These are phyloP conservation scores for Bos indicus DNA, from an alignment of 2,113 vertebrate genomes.

Conservation along the genomic window DNA sequence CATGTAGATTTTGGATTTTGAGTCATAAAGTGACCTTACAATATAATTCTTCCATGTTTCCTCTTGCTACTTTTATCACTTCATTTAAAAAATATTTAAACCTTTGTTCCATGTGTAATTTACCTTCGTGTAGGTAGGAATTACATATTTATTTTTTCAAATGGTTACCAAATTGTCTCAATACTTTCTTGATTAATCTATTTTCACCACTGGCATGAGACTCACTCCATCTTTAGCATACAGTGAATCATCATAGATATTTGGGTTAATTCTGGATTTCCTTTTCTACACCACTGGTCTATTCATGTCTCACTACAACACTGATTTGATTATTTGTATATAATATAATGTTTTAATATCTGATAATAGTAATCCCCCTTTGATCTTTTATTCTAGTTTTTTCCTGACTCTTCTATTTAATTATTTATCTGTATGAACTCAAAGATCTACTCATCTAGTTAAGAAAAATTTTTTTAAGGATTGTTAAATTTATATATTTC, in stretches of 20 bases:
- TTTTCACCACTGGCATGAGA: not conserved
- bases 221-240: not conserved
- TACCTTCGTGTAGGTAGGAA: not conserved
- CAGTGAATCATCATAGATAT: not conserved
- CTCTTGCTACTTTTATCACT: not conserved
- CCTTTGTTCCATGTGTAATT: not conserved
- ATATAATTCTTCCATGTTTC: not conserved
- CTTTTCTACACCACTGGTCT: not conserved
- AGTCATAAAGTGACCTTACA: not conserved
- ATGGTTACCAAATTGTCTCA: not conserved
- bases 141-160: not conserved
- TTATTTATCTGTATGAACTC: not conserved
- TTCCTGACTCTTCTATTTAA: not conserved
- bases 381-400: not conserved
- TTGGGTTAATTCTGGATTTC: not conserved
- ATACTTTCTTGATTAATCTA: not conserved
- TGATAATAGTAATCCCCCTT: not conserved
- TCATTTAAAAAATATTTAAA: not conserved
- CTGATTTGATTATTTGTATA: not conserved
- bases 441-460: not conserved
- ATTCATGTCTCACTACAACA: not conserved
- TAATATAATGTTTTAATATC: not conserved
- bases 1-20: not conserved
- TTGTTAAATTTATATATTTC: not conserved
- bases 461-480: not conserved